A percentile compares a stretch with the other conserved stretches of the same genome.
Evolutionary conservation across 2,888 invertebrate genomes (phyloP).

Genomic region (Campopleginae sp.): DNA sequence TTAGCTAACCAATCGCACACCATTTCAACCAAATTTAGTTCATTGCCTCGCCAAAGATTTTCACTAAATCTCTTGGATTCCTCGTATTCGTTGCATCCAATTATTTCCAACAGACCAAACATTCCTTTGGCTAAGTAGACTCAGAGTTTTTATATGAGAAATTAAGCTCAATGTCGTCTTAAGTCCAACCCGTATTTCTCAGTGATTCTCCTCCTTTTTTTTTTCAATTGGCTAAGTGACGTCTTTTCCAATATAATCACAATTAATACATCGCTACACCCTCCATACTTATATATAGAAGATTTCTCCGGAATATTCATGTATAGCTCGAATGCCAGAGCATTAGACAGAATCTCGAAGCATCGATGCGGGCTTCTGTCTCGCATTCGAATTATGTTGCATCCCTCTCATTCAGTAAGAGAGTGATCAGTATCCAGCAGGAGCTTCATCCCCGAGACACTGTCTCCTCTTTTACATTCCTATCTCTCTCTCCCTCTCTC

Average conservation of each 20-base stretch:
- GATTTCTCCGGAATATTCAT: constrained; percentile 38
- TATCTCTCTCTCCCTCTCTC: constrained; percentile 70
- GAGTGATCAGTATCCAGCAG: constrained; percentile 68
- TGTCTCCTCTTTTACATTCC: constrained; percentile 65
- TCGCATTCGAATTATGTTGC: constrained; percentile 72
- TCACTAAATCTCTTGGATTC: background rate
- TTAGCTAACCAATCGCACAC: background rate
- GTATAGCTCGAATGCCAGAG: constrained; percentile 49
- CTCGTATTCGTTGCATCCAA: background rate
- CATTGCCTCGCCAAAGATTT: background rate
- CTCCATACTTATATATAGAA: background rate
- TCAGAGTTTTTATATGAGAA: background rate
- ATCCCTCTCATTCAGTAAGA: constrained; percentile 76
- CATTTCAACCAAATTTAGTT: background rate
- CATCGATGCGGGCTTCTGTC: constrained; percentile 77
- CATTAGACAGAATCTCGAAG: constrained; percentile 68
- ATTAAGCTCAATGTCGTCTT: background rate
- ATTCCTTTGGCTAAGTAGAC: background rate
- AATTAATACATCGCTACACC: background rate
- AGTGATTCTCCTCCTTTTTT: background rate
- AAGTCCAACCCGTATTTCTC: background rate
- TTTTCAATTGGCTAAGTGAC: background rate
- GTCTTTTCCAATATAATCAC: background rate
- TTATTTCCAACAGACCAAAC: background rate
- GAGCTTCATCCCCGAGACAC: constrained; percentile 45